Conservation (phyloP, 30 jellyfish, hydroid and myxozoan genomes). For the Sanderia malayensis region DNA sequence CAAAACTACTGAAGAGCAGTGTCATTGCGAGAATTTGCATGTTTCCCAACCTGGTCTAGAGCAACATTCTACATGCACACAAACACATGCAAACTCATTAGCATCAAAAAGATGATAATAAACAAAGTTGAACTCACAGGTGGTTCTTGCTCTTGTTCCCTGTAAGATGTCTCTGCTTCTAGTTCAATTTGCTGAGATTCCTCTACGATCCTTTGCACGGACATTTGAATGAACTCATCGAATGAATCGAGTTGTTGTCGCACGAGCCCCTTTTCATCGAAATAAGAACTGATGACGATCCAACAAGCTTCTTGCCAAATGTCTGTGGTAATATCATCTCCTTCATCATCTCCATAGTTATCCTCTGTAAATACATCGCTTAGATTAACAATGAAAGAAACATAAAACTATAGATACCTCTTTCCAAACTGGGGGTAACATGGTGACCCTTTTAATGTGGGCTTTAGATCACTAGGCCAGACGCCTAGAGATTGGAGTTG, state of each 20-base stretch:
- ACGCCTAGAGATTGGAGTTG: background rate
- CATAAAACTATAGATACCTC: no score
- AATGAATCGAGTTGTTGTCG: constrained; percentile 99
- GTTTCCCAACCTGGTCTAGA: no score
- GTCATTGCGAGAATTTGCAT: no score
- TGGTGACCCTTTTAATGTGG: no score
- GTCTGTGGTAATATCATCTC: constrained; percentile 93
- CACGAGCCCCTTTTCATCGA: constrained; percentile 99
- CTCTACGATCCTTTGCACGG: constrained; percentile 98
- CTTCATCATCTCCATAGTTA: constrained; percentile 85
- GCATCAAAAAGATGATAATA: background rate
- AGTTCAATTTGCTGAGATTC: constrained; percentile 98
- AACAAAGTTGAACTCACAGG: constrained; percentile 72
- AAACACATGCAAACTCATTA: no score
- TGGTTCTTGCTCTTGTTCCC: constrained; percentile 93
- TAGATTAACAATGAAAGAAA: no score
- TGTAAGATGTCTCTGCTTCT: constrained; percentile 96
- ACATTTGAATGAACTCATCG: constrained; percentile 98
- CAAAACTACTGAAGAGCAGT: no score
- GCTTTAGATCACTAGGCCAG: no score
- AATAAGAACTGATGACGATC: constrained; percentile 99
- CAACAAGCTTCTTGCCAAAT: constrained; percentile 99
- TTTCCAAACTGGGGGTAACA: no score
- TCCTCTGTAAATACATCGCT: no score
- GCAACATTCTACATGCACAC: no score